Conservation (phyloP, 2,113 vertebrate genomes). For the Hepsetus odoe region DNA sequence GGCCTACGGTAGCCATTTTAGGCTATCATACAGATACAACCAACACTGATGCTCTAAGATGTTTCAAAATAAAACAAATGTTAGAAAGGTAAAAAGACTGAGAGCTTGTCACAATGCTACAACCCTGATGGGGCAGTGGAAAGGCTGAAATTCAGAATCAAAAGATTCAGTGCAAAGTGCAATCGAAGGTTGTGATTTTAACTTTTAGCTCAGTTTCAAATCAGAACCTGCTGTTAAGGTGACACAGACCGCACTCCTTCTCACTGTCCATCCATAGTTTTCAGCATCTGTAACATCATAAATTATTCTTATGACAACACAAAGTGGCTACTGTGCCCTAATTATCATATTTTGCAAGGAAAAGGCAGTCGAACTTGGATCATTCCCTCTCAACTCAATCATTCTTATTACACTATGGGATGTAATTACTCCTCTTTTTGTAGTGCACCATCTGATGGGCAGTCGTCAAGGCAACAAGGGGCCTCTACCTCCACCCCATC, state of each 20-base stretch:
- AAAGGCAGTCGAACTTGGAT: slow-evolving; percentile 80
- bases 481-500: slow-evolving; percentile 80
- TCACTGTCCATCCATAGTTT: slow-evolving; percentile 54
- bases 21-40: slow-evolving; percentile 55
- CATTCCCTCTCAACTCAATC: slow-evolving; percentile 66
- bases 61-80: slow-evolving; percentile 46
- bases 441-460: slow-evolving; percentile 81
- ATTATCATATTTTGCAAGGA: slow-evolving; percentile 61
- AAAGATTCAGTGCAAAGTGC: slow-evolving; percentile 51
- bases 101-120: slow-evolving; percentile 55
- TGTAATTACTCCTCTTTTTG: slow-evolving; percentile 83
- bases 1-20: slow-evolving; percentile 50
- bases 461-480: slow-evolving; percentile 82
- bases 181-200: slow-evolving; percentile 47
- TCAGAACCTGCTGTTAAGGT: slow-evolving; percentile 53
- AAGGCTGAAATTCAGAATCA: slow-evolving; percentile 53
- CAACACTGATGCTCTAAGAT: slow-evolving; percentile 50
- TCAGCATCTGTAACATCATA: slow-evolving; percentile 54
- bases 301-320: slow-evolving; percentile 56
- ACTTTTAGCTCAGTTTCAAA: slow-evolving; percentile 49
- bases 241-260: slow-evolving; percentile 46
- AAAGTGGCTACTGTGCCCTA: slow-evolving; percentile 62
- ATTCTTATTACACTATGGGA: slow-evolving; percentile 60
- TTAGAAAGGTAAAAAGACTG: slow-evolving; percentile 52
- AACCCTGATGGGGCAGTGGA: slow-evolving; percentile 56